phyloP scores from a whole-genome alignment of 2,113 vertebrate genomes.

The Mixornis gularis region DNA sequence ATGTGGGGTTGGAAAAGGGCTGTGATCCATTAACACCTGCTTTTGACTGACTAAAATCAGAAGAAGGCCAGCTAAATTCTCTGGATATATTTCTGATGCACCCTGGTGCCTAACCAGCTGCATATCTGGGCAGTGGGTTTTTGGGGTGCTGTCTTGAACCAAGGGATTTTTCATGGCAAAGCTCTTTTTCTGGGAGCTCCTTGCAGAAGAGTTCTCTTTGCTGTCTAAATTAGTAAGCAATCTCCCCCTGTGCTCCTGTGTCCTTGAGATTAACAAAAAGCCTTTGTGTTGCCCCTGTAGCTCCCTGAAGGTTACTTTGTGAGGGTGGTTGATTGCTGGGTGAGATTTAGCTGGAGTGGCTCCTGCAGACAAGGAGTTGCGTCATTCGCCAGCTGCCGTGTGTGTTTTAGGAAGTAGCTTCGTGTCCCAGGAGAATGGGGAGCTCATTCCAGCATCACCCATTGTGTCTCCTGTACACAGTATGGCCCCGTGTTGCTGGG shows the following conservation, averaged over 20 bases:
- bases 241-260: neutral
- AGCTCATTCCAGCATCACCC: neutral
- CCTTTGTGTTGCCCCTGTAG: slow-evolving; percentile 62
- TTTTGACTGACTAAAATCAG: neutral
- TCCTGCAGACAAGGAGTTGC: slow-evolving; percentile 70
- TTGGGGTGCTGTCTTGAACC: neutral
- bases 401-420: neutral
- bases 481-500: neutral
- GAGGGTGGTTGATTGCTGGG: slow-evolving; percentile 73
- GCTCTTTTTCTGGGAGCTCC: neutral
- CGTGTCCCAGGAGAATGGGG: neutral
- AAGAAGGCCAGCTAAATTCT: neutral
- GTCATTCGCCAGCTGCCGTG: slow-evolving; percentile 18
- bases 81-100: neutral
- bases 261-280: slow-evolving; percentile 57
- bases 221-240: neutral
- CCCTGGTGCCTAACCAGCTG: neutral
- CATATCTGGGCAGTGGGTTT: neutral
- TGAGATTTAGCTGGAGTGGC: slow-evolving; percentile 70
- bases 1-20: neutral
- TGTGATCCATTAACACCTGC: neutral
- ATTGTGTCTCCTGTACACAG: fast-evolving
- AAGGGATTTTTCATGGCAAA: neutral
- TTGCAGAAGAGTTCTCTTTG: neutral
- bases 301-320: slow-evolving; percentile 68